A percentile compares a stretch with the other conserved stretches of the same genome.
These are phyloP conservation scores for Rallus limicola DNA, from an alignment of 2,113 vertebrate species.

Conservation along the genomic window DNA sequence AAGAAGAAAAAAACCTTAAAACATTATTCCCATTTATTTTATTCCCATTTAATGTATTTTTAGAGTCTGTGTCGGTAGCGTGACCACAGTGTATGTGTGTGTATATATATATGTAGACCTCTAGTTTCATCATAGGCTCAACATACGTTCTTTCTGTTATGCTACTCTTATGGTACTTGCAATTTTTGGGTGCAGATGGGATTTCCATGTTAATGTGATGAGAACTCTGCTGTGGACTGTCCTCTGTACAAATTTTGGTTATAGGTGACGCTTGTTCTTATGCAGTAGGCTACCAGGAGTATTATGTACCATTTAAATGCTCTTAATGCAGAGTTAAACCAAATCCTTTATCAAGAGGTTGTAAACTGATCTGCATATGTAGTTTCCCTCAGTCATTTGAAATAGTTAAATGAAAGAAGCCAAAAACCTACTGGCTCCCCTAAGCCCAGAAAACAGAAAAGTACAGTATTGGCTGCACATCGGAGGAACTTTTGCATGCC, in stretches of 20 bases:
- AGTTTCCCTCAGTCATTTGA: neutral
- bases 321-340: neutral
- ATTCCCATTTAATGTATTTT: neutral
- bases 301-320: neutral
- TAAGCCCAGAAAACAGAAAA: neutral
- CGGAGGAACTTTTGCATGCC: neutral
- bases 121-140: neutral
- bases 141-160: neutral
- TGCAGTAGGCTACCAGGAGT: neutral
- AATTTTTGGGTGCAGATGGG: neutral
- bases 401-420: neutral
- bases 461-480: neutral
- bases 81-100: neutral
- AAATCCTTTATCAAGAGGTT: neutral
- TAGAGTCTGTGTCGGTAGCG: neutral
- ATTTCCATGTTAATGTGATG: neutral
- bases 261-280: neutral
- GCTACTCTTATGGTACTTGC: neutral
- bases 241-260: neutral
- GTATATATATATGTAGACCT: neutral
- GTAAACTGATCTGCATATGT: neutral
- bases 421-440: neutral
- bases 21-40: neutral
- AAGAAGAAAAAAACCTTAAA: neutral
- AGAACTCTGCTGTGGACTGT: neutral